Percentiles rank a stretch among this genome's conserved stretches.
Evolutionary conservation across 2,888 invertebrate species (phyloP).

Genomic region (Philereme vetulata): DNA sequence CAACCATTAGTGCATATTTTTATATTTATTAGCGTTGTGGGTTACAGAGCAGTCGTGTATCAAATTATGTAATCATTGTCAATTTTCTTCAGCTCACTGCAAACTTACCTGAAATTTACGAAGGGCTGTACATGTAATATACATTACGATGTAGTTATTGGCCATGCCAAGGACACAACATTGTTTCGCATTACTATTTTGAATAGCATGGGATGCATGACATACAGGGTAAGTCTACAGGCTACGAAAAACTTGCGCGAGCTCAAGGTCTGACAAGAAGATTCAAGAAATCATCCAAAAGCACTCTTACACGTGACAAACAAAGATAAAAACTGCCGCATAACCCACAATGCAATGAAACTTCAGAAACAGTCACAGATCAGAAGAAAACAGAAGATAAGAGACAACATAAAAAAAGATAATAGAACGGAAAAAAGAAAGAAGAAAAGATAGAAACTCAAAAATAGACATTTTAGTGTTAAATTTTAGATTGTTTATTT

Average conservation of each 20-base stretch:
- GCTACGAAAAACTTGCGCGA: slow-evolving; percentile 59
- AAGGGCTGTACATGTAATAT: background rate
- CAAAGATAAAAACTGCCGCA: slow-evolving; percentile 72
- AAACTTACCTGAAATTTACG: background rate
- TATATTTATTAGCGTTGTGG: slow-evolving; percentile 67
- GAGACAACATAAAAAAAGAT: slow-evolving; percentile 51
- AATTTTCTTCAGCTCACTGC: slow-evolving; percentile 9
- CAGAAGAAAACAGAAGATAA: slow-evolving; percentile 56
- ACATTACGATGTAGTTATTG: background rate
- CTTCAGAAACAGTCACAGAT: slow-evolving; percentile 72
- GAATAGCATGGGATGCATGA: slow-evolving; percentile 67
- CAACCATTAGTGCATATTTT: slow-evolving; percentile 77
- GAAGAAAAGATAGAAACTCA: slow-evolving; percentile 60
- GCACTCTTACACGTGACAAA: slow-evolving; percentile 61
- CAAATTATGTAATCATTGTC: slow-evolving; percentile 2
- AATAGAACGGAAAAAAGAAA: slow-evolving; percentile 55
- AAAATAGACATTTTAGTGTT: slow-evolving; percentile 78
- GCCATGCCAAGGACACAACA: slow-evolving; percentile 5
- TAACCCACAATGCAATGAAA: slow-evolving; percentile 81
- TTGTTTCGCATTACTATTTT: slow-evolving; percentile 12
- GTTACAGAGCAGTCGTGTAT: slow-evolving; percentile 65
- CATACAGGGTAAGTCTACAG: slow-evolving; percentile 54
- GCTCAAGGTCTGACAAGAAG: slow-evolving; percentile 59
- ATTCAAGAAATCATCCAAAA: slow-evolving; percentile 58
- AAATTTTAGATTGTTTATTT: slow-evolving; percentile 80